Conservation (phyloP, 2,797 vertebrate genomes). For the Characodon lateralis region DNA sequence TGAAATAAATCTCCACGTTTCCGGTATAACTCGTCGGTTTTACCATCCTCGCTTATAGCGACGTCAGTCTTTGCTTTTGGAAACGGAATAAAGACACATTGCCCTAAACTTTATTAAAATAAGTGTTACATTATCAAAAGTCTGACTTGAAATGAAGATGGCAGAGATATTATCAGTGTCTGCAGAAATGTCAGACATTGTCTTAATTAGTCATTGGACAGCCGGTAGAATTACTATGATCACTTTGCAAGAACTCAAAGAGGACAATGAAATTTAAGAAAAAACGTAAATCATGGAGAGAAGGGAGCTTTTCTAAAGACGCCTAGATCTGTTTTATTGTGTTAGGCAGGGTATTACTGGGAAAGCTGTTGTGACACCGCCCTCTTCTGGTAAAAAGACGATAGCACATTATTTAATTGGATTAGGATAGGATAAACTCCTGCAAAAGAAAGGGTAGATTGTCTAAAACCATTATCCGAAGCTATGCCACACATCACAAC, state of each 20-base stretch:
- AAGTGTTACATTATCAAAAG: constrained; percentile 13
- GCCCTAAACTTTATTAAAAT: constrained; percentile 19
- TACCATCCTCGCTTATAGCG: constrained; percentile 26
- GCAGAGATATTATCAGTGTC: not conserved
- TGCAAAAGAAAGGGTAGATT: constrained; percentile 8
- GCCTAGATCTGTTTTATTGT: constrained; percentile 15
- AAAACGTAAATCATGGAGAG: not conserved
- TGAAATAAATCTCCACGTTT: constrained; percentile 11
- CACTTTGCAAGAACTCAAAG: not conserved
- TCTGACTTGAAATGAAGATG: not conserved
- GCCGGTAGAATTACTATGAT: not conserved
- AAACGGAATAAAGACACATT: constrained; percentile 19
- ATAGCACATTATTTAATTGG: constrained; percentile 68
- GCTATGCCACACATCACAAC: not conserved
- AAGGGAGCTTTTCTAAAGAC: not conserved
- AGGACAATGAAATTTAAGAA: not conserved
- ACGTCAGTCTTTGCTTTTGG: constrained; percentile 61
- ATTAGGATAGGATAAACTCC: constrained; percentile 34
- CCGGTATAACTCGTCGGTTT: constrained; percentile 25
- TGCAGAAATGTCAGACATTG: not conserved
- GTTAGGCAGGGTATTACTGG: constrained; percentile 25
- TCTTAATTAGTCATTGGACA: not conserved
- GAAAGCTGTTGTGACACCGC: constrained; percentile 71
- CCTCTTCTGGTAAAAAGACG: constrained; percentile 73
- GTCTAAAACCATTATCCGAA: not conserved